phyloP scores from a whole-genome alignment of 2,113 vertebrate species.

The Todiramphus chloris region DNA sequence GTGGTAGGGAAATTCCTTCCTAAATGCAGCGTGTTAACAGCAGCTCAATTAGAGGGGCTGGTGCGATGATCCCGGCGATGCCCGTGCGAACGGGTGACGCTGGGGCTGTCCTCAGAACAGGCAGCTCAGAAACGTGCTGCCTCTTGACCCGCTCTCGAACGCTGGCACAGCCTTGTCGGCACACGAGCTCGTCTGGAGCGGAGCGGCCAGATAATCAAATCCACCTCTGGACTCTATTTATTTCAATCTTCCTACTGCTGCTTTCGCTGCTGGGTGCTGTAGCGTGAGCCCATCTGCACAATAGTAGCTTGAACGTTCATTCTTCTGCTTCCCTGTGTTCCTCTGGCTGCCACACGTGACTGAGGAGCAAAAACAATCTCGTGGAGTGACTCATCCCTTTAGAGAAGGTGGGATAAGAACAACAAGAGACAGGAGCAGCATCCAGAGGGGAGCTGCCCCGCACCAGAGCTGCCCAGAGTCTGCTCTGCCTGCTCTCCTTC shows the following conservation, averaged over 20 bases:
- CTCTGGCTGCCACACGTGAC: constrained; percentile 22
- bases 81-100: background rate
- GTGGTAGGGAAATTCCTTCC: background rate
- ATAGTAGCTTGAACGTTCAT: background rate
- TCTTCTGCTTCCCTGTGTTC: background rate
- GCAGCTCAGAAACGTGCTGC: background rate
- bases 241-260: background rate
- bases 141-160: background rate
- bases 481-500: fast-evolving
- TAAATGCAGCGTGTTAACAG: background rate
- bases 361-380: constrained; percentile 36
- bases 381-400: constrained; percentile 50
- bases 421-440: background rate
- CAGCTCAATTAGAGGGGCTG: background rate
- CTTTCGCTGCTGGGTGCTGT: background rate
- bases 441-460: background rate
- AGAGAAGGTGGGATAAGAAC: constrained; percentile 27
- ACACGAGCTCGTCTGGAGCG: background rate
- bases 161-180: background rate
- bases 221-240: too few species aligned
- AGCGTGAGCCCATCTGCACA: background rate
- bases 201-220: background rate
- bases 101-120: background rate
- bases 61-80: background rate
- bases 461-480: background rate